Conservation (phyloP, 2,888 invertebrate genomes). For the Troides helena region DNA sequence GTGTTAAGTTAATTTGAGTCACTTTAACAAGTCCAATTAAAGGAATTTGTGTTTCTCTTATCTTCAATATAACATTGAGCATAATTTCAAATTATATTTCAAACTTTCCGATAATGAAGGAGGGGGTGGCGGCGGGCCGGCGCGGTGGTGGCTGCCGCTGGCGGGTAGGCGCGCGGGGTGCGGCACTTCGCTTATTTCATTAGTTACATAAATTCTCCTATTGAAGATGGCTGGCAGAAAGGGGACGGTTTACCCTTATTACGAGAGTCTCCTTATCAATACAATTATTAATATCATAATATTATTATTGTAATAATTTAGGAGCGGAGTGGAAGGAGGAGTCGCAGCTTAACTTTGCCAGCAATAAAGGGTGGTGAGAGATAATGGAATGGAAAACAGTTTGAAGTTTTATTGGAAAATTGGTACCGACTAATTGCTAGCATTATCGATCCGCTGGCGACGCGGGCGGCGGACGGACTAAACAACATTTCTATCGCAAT, state of each 20-base stretch:
- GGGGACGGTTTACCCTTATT: slow-evolving; percentile 81
- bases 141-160: neutral
- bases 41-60: slow-evolving; percentile 81
- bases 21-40: slow-evolving; percentile 81
- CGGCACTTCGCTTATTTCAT: slow-evolving; percentile 80
- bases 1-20: slow-evolving; percentile 81
- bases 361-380: slow-evolving; percentile 78
- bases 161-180: slow-evolving; percentile 38
- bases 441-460: slow-evolving; percentile 72
- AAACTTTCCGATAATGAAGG: slow-evolving; percentile 81
- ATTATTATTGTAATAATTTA: slow-evolving; percentile 81
- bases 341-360: slow-evolving; percentile 77
- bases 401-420: slow-evolving; percentile 81
- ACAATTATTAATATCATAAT: slow-evolving; percentile 81
- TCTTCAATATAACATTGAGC: slow-evolving; percentile 81
- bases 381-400: slow-evolving; percentile 81
- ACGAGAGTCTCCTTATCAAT: slow-evolving; percentile 81
- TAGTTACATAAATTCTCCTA: slow-evolving; percentile 81
- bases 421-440: slow-evolving; percentile 77
- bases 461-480: slow-evolving; percentile 51
- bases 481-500: slow-evolving; percentile 47
- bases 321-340: slow-evolving; percentile 70
- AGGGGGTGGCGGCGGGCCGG: slow-evolving; percentile 49
- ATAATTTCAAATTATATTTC: slow-evolving; percentile 81
- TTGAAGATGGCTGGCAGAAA: slow-evolving; percentile 80